Evolutionary conservation across 2,888 invertebrate species (phyloP).

Genomic region (Nipponacmea schrenckii): DNA sequence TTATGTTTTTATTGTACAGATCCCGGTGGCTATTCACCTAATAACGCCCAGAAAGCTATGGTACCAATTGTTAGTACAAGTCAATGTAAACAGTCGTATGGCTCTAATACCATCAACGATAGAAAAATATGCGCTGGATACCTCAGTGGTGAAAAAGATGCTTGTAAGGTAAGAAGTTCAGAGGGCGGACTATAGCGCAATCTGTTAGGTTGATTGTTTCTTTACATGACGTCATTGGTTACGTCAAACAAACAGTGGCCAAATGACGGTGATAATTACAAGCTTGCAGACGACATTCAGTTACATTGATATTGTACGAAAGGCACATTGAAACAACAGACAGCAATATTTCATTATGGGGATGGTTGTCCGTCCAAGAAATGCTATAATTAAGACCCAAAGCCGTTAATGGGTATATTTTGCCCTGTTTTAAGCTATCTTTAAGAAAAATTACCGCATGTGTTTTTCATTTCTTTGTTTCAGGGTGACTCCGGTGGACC

Average conservation of each 20-base stretch:
- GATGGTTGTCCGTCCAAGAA: no score
- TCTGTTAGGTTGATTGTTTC: not conserved
- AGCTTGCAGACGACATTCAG: no score
- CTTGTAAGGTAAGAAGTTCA: constrained; percentile 74
- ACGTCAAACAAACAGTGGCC: not conserved
- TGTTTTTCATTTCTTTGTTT: not conserved
- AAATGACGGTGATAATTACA: no score
- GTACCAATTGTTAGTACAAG: constrained; percentile 26
- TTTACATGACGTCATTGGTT: not conserved
- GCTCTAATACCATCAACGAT: constrained; percentile 59
- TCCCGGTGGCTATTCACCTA: not conserved
- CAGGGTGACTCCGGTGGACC: constrained; percentile 41
- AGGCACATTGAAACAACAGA: no score
- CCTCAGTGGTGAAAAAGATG: constrained; percentile 79
- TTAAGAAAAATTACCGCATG: no score
- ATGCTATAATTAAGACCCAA: no score
- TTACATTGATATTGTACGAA: no score
- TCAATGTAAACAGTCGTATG: constrained; percentile 25
- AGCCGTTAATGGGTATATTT: no score
- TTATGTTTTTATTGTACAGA: no score
- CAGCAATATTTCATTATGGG: no score
- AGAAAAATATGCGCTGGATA: constrained; percentile 86
- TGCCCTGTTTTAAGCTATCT: no score
- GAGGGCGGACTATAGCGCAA: not conserved
- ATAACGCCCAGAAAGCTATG: constrained; percentile 23